Evolutionary conservation across 2,888 invertebrate species (phyloP).

Genomic region (Luffia ferchaultella): DNA sequence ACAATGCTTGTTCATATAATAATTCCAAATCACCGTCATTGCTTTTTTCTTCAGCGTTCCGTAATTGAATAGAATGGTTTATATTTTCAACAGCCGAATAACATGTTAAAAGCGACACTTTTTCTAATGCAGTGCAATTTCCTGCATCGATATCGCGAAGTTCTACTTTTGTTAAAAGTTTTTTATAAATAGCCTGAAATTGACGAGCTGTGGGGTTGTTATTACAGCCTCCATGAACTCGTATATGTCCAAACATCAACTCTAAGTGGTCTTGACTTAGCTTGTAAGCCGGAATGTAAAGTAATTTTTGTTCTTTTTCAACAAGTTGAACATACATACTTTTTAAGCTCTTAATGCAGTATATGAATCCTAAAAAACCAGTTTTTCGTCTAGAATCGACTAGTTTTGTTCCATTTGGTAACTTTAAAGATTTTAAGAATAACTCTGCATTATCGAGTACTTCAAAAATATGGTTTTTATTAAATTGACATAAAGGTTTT

Average conservation of each 20-base stretch:
- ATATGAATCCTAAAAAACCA: too few species aligned
- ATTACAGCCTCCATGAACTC: constrained; percentile 14
- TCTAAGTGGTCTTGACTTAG: constrained; percentile 15
- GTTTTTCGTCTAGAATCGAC: too few species aligned
- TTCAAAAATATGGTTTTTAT: background rate
- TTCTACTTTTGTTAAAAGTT: constrained; percentile 16
- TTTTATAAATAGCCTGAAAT: too few species aligned
- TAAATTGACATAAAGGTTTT: background rate
- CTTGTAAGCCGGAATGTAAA: constrained; percentile 8
- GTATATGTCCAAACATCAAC: constrained; percentile 12
- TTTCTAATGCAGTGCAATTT: constrained; percentile 16
- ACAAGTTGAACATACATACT: too few species aligned
- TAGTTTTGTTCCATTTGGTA: background rate
- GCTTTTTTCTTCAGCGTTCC: too few species aligned
- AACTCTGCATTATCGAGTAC: too few species aligned
- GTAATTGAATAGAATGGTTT: constrained; percentile 1
- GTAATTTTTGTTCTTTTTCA: background rate
- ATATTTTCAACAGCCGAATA: constrained; percentile 5
- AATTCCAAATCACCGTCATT: too few species aligned
- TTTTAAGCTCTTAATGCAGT: too few species aligned
- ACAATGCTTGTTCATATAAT: too few species aligned
- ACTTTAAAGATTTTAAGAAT: background rate
- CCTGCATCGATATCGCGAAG: constrained; percentile 8
- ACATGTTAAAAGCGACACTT: constrained; percentile 14
- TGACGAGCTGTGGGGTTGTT: constrained; percentile 12